Percentiles rank a stretch among this genome's conserved stretches.
Conservation (phyloP, 2,797 vertebrate genomes). For the Phaenicophaeus curvirostris region DNA sequence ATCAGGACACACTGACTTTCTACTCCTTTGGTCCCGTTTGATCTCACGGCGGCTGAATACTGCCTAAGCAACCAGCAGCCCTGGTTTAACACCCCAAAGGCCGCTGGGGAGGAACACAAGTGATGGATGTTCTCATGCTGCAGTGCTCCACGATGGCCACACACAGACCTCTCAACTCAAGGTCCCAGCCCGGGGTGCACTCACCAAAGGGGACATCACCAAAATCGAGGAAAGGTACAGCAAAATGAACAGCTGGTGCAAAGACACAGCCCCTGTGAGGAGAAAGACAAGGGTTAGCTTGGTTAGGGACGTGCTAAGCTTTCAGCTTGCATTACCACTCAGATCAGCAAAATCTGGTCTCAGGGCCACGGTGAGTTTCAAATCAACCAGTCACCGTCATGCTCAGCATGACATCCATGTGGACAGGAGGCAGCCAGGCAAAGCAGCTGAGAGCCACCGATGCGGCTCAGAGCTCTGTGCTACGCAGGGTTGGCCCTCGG, state of each 20-base stretch:
- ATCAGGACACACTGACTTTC: background rate
- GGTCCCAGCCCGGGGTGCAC: constrained; percentile 5
- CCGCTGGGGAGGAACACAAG: background rate
- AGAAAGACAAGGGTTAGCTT: background rate
- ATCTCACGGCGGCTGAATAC: background rate
- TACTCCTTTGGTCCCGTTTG: background rate
- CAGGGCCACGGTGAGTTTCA: background rate
- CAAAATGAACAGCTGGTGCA: constrained; percentile 86
- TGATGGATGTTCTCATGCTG: background rate
- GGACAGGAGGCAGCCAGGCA: background rate
- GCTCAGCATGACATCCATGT: fast-evolving
- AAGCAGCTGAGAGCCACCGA: background rate
- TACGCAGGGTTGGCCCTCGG: fast-evolving
- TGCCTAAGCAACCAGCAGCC: background rate
- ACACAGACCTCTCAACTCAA: background rate
- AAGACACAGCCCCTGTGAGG: constrained; percentile 84
- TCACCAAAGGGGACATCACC: constrained; percentile 88
- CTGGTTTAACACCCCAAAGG: background rate
- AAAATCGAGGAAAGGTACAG: constrained; percentile 81
- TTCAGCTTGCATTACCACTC: fast-evolving
- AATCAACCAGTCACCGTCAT: background rate
- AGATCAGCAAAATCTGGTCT: background rate
- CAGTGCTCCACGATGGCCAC: background rate
- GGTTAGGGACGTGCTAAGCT: background rate
- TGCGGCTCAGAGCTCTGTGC: background rate